Evolutionary conservation across 2,888 invertebrate genomes (phyloP), one percentile per base, ranked within the genome.

Genomic region (Zelleria hepariella): DNA sequence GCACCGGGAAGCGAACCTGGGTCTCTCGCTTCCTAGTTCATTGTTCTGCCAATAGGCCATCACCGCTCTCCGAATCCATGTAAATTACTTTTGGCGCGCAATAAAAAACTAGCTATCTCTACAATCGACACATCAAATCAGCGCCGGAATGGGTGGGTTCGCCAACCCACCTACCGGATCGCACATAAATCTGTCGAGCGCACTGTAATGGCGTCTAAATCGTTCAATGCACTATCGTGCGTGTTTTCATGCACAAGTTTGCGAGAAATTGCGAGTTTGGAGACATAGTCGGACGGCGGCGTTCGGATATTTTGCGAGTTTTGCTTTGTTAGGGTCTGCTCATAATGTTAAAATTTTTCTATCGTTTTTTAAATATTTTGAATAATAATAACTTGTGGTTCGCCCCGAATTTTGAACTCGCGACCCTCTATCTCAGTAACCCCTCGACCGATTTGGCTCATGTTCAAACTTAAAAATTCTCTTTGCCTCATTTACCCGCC

Each of bases 221-320:
- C 58, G 57, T 57, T 47, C 48, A 23, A 42, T 47, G 57, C 57
- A 57, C 27, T 32, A 21, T 32, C 10, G 48, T 57, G 57, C 57
- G 48, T 57, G 57, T 57, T 57, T 57, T 57, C 57, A 15, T 57
- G n/a, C 42, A 55, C n/a, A 56, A 56, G 20, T 56, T 56, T 56
- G 55, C 25, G 32, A 56, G 26, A 42, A n/a, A 21, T 56, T n/a
- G 55, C 32, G 18, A 25, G 55, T 25, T 21, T 49, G 20, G 20
- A 42, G 32, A 42, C 32, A 42, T 42, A 42, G 32, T 42, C 32
- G 32, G 32, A 42, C 32, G 23, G 32, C 26, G 21, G 10, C 20
- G 27, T 26, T 27, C 56, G 56, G 32, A 56, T 26, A 26, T 32
- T 56, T 32, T 18, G 54, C 32, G 32, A 57, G n/a, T 57, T 21